Percentiles rank a stretch among this genome's conserved stretches.
Conservation (phyloP, 2,113 vertebrate genomes). For the Microcebus ravelobensis region DNA sequence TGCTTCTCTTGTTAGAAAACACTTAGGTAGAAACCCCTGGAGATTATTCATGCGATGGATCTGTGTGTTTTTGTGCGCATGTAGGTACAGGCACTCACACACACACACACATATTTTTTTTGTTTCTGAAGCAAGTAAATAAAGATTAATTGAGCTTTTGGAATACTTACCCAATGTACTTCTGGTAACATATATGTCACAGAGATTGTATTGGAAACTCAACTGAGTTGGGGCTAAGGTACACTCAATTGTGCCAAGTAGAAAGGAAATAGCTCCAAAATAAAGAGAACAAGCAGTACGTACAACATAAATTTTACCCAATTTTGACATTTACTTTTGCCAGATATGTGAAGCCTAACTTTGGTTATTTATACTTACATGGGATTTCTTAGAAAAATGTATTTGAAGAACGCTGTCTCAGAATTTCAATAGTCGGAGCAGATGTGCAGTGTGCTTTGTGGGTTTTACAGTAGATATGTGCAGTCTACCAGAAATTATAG, state of each 20-base stretch:
- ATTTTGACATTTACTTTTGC: slow-evolving; percentile 67
- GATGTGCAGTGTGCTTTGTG: neutral
- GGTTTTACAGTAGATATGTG: slow-evolving; percentile 29
- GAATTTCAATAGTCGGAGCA: slow-evolving; percentile 30
- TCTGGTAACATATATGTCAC: neutral
- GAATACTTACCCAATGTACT: neutral
- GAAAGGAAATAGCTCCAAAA: slow-evolving; percentile 67
- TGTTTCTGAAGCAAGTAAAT: slow-evolving; percentile 9
- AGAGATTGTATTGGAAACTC: slow-evolving; percentile 37
- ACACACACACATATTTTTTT: neutral
- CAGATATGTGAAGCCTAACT: slow-evolving; percentile 5
- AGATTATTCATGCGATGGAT: neutral
- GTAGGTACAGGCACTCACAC: no score
- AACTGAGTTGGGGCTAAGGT: neutral
- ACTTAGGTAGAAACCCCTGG: slow-evolving; percentile 31
- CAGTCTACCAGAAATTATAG: slow-evolving; percentile 58
- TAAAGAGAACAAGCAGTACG: slow-evolving; percentile 58
- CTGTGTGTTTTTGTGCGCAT: neutral
- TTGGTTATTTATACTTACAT: slow-evolving; percentile 21
- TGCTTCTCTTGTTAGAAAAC: slow-evolving; percentile 67
- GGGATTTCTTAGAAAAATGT: slow-evolving; percentile 47
- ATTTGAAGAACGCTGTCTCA: slow-evolving; percentile 41
- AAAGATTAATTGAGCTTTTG: slow-evolving; percentile 25
- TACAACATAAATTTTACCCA: slow-evolving; percentile 59
- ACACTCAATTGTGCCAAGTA: neutral